Evolutionary conservation across 2,797 vertebrate species (phyloP), one percentile per base, ranked within the genome.

Genomic region (Sebastiscus tertius): DNA sequence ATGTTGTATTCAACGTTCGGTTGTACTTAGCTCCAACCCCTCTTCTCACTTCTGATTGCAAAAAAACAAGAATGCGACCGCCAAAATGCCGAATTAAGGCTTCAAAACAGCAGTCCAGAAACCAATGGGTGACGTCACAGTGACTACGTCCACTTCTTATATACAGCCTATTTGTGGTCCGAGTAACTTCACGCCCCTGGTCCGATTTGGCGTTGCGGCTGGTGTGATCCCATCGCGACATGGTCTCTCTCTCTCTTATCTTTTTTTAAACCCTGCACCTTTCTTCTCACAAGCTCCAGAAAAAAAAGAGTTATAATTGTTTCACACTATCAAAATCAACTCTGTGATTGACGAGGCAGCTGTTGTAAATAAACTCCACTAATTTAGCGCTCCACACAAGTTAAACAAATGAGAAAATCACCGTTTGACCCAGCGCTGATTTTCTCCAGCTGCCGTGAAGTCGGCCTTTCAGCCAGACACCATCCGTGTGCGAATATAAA

Each of bases 371-470:
- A 49, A 59, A 39, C 7, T 39, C 31, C 8, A 22, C 24, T 16
- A 34, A 63, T 52, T 42, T 11, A 36, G 2, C 31, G 27, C 20
- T 52, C 39, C 22, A 60, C 11, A 22, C 29, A 49, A 46, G 60
- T 73, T 42, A 75, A 75, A 11, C 24, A 77, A 78, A 76, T 58
- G 14, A 33, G 3, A 66, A 58, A 62, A 63, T 73, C 11, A 14
- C 31, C 8, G 12, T 85, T 55, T 62, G 56, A 80, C 42, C 14
- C 31, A 64, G 72, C 72, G 76, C 71, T 54, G 58, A 79, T 83
- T 89, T 70, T 79, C 54, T 77, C 66, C 79, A 82, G 82, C 75
- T 82, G 85, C 66, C 9, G 59, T 56, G 29, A 81, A 83, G 82
- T 78, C 31, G 10, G 52, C 64, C 75, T 86, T 65, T 60, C 59